Evolutionary conservation across 2,797 vertebrate genomes (phyloP).

Genomic region (Molossus molossus): DNA sequence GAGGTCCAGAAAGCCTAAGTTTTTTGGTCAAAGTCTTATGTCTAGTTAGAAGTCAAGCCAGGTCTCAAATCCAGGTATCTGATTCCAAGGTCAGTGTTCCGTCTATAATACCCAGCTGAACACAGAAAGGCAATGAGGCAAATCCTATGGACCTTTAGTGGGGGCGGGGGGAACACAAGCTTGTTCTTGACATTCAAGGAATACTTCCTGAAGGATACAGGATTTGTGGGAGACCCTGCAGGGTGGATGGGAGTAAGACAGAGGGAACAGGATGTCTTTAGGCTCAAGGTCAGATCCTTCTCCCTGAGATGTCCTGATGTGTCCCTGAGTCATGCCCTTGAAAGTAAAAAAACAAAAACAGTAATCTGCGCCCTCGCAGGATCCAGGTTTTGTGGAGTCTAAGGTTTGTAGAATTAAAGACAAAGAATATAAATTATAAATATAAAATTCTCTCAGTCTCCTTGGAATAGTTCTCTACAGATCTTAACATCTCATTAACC

Average conservation of each 20-base stretch:
- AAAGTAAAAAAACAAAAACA: not conserved
- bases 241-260: not conserved
- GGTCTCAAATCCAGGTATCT: not conserved
- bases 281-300: not conserved
- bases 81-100: not conserved
- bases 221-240: not conserved
- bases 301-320: not conserved
- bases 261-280: not conserved
- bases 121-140: not conserved
- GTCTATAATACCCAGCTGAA: not conserved
- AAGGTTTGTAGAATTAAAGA: not conserved
- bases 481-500: not conserved
- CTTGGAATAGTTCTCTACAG: not conserved
- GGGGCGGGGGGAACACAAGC: not conserved
- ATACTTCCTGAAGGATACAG: not conserved
- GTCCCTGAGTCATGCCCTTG: not conserved
- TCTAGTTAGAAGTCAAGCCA: not conserved
- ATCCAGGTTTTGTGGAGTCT: not conserved
- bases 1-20: not conserved
- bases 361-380: not conserved
- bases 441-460: not conserved
- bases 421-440: conserved; percentile 35
- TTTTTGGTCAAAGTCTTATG: conserved; percentile 21
- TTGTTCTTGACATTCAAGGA: not conserved
- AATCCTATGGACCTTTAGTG: not conserved